These are phyloP conservation scores for Scyliorhinus canicula DNA, from an alignment of 2,797 vertebrate genomes.

Conservation along the genomic window DNA sequence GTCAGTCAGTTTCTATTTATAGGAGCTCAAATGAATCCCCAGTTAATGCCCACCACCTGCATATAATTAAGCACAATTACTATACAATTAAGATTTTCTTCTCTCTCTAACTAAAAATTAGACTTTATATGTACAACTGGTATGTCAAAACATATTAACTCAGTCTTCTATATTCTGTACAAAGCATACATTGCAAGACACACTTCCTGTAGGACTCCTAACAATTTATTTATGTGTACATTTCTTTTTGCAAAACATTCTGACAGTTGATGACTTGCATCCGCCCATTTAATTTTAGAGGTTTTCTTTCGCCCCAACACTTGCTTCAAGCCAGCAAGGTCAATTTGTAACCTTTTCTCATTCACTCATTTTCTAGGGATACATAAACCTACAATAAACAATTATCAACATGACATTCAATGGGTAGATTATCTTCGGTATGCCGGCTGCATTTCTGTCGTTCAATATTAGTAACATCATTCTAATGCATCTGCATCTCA, in stretches of 20 bases:
- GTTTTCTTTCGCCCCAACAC: background rate
- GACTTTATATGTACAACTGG: background rate
- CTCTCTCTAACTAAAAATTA: background rate
- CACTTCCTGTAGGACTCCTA: background rate
- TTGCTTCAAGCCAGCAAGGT: background rate
- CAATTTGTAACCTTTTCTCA: background rate
- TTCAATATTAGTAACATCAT: too few species aligned
- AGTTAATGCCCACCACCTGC: background rate
- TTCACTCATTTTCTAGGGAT: background rate
- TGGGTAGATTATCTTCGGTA: background rate
- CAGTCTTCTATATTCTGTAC: background rate
- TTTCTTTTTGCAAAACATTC: background rate
- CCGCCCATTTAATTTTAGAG: background rate
- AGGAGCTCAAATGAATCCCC: background rate
- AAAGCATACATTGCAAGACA: background rate
- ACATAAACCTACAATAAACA: background rate
- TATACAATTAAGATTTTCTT: background rate
- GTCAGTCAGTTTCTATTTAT: background rate
- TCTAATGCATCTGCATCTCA: too few species aligned
- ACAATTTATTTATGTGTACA: background rate
- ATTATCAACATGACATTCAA: background rate
- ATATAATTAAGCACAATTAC: background rate
- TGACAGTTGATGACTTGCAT: background rate
- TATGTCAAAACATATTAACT: background rate
- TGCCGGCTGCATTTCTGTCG: too few species aligned